Percentiles rank a stretch among this genome's conserved stretches.
Evolutionary conservation across 30 jellyfish, hydroid and myxozoan species (phyloP).

Genomic region (Catostylus mosaicus): DNA sequence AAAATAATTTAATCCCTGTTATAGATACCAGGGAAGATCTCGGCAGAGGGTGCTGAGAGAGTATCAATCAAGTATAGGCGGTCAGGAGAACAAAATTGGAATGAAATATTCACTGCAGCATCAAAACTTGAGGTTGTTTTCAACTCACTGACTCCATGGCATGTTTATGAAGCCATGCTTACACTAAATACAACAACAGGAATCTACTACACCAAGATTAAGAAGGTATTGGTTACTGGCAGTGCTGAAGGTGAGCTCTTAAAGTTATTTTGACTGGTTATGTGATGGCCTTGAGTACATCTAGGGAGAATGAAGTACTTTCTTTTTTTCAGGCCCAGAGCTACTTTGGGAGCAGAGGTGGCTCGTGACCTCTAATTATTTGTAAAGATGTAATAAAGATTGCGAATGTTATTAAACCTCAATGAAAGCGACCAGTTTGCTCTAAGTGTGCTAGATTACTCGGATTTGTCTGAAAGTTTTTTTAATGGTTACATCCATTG

Average conservation of each 20-base stretch:
- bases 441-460: neutral
- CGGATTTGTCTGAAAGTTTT: neutral
- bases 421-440: too few relatives aligned
- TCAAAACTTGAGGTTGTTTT: neutral
- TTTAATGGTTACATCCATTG: neutral
- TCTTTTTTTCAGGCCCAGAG: too few relatives aligned
- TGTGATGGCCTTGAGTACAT: too few relatives aligned
- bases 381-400: too few relatives aligned
- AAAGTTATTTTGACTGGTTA: too few relatives aligned
- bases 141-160: neutral
- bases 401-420: too few relatives aligned
- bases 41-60: conserved; percentile 13
- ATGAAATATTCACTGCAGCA: neutral
- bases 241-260: neutral
- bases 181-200: conserved; percentile 34
- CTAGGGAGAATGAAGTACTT: too few relatives aligned
- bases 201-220: conserved; percentile 21
- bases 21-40: conserved; percentile 18
- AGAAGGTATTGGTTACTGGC: conserved; percentile 22
- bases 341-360: too few relatives aligned
- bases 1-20: too few relatives aligned
- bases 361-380: too few relatives aligned
- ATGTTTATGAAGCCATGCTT: conserved; percentile 28
- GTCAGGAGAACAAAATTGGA: conserved; percentile 30
- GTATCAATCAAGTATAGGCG: neutral